Evolutionary conservation across 1,140 invertebrate species (phyloP).

Genomic region (Drosophila fuyamai): DNA sequence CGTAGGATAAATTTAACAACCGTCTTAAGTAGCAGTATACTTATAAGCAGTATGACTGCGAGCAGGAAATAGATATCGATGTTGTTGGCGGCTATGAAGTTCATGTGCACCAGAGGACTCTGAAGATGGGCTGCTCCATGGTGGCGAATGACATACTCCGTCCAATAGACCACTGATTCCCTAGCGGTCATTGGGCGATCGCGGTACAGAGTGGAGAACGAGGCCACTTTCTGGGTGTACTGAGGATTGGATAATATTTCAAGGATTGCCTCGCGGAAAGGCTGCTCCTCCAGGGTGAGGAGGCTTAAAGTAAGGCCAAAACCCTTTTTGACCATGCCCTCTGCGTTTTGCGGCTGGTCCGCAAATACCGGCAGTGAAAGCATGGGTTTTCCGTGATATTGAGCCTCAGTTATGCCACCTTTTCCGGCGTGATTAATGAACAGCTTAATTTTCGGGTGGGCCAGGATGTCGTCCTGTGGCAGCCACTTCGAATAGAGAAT

Average conservation of each 20-base stretch:
- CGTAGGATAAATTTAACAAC: background rate
- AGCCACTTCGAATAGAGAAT: no score
- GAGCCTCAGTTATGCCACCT: background rate
- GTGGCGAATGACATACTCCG: conserved; percentile 3
- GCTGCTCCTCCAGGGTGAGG: background rate
- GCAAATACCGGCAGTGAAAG: background rate
- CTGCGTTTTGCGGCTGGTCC: background rate
- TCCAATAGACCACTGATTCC: background rate
- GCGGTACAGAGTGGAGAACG: conserved; percentile 1
- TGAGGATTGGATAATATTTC: background rate
- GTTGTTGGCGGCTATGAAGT: background rate
- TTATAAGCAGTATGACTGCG: background rate
- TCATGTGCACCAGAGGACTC: conserved; percentile 1
- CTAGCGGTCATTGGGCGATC: conserved; percentile 1
- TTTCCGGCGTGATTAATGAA: no score
- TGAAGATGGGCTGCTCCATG: conserved; percentile 6
- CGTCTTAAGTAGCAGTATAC: background rate
- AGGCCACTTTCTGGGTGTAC: background rate
- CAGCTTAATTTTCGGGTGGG: no score
- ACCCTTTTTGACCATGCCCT: background rate
- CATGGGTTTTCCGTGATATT: conserved; percentile 5
- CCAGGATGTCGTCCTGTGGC: no score
- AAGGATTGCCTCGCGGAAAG: background rate
- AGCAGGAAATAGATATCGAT: background rate
- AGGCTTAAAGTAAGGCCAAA: background rate